phyloP scores from a whole-genome alignment of 2,888 invertebrate genomes.

The Caenorhabditis panamensis region DNA sequence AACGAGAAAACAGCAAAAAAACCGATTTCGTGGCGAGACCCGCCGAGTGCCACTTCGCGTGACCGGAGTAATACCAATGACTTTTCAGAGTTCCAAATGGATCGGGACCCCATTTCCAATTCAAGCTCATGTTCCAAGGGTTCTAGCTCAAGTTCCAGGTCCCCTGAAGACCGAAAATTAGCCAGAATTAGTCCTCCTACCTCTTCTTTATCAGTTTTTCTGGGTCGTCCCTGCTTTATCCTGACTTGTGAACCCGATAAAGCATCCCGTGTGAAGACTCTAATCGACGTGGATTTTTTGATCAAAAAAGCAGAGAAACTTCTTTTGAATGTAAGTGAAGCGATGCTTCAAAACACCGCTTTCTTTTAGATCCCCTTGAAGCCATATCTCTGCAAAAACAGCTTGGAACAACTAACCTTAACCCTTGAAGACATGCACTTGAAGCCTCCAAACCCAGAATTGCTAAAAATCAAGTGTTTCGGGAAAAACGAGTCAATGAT shows the following conservation, averaged over 20 bases:
- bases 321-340: conserved; percentile 1
- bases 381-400: conserved; percentile 18
- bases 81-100: conserved; percentile 36
- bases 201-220: conserved; percentile 7
- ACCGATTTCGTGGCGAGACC: no score
- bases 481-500: conserved; percentile 30
- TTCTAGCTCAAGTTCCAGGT: no score
- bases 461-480: conserved; percentile 3
- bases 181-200: not conserved
- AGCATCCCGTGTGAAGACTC: not conserved
- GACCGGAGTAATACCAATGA: no score
- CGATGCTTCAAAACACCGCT: not conserved
- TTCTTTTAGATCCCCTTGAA: not conserved
- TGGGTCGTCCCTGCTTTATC: conserved; percentile 35
- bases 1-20: no score
- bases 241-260: conserved; percentile 31
- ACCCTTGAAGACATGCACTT: conserved; percentile 27
- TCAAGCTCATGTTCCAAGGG: no score
- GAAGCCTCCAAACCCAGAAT: conserved; percentile 12
- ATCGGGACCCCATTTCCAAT: conserved; percentile 30
- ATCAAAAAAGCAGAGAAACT: conserved; percentile 20
- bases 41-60: no score
- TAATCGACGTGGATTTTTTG: conserved; percentile 24
- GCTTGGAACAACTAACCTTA: conserved; percentile 18
- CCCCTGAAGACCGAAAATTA: not conserved